Base-by-base conservation (phyloP, 1,140 invertebrate genomes). In the Drosophila subobscura region DNA sequence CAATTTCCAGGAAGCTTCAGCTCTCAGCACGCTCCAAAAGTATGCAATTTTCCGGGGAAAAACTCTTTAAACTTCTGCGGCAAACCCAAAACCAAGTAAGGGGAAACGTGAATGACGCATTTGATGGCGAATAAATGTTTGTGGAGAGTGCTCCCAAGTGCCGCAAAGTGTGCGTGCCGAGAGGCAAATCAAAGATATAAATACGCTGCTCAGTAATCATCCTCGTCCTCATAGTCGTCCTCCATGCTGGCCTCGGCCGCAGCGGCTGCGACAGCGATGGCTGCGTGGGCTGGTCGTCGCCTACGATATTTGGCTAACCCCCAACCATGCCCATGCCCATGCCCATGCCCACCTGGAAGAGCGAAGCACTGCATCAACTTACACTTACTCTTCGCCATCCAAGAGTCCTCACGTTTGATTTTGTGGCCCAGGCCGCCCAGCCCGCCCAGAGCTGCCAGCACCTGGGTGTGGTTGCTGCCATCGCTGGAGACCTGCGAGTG, bases 371-470 rank as follows among this genome's bases (percentile, higher is more conserved):
- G 45, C 41, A 58, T 84, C 71, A 84, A 57, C 79, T 60, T 59
- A 66, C 53, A 89, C 84, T 89, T 89, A 91, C 89, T 88, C 66
- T 91, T 86, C 54, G 79, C 90, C 41, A 83, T 59, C 90, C 86
- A 91, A 6, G 79, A 66, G 47, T 91, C 90, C 75, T 90, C 90
- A 73, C 90, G 90, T 68, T 91, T 91, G 44, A 91, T 88, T 66
- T 91, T 91, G 55, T 84, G 90, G n/a, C 71, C 58, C 37, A 81
- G 42, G 5, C 77, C 80, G 12, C 81, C 81, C 1, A 73, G 67
- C 1, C 84, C 89, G 25, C 86, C 86, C 4, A 91, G 49, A 1
- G 86, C 88, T 5, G 90, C 90, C 52, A 91, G 47, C 7, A 81
- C 72, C 20, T 91, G 78, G 5, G 90, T 91, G 29, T 85, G 89